Conservation (phyloP, 2,113 vertebrate genomes). For the Protobothrops mucrosquamatus region DNA sequence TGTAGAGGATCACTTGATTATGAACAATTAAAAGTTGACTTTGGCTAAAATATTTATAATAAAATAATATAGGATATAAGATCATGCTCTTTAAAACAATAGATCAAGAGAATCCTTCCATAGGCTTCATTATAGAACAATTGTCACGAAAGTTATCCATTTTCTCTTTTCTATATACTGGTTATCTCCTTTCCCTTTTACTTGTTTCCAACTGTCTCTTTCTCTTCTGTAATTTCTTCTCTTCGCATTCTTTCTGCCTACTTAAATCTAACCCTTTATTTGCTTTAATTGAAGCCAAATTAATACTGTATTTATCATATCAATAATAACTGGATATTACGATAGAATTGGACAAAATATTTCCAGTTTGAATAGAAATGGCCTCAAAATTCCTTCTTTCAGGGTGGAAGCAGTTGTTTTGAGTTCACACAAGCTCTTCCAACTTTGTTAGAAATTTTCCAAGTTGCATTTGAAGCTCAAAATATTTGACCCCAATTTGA, state of each 20-base stretch:
- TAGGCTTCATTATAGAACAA: neutral
- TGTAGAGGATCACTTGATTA: neutral
- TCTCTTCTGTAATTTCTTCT: neutral
- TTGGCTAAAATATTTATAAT: neutral
- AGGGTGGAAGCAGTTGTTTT: neutral
- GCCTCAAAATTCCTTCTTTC: neutral
- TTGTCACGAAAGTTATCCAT: neutral
- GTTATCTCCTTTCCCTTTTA: neutral
- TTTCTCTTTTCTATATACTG: neutral
- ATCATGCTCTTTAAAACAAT: neutral
- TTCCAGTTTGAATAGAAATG: neutral
- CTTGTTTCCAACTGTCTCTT: neutral
- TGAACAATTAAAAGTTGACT: neutral
- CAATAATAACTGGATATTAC: conserved; percentile 55
- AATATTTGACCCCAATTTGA: neutral
- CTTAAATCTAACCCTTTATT: neutral
- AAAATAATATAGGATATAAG: neutral
- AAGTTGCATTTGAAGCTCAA: neutral
- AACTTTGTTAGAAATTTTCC: neutral
- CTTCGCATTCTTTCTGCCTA: neutral
- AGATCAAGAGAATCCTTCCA: neutral
- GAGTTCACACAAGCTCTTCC: neutral
- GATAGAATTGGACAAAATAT: neutral
- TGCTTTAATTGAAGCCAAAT: neutral
- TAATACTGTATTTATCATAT: neutral